Conservation (phyloP, 2,888 invertebrate genomes). For the Brachypalpus laphriformis region DNA sequence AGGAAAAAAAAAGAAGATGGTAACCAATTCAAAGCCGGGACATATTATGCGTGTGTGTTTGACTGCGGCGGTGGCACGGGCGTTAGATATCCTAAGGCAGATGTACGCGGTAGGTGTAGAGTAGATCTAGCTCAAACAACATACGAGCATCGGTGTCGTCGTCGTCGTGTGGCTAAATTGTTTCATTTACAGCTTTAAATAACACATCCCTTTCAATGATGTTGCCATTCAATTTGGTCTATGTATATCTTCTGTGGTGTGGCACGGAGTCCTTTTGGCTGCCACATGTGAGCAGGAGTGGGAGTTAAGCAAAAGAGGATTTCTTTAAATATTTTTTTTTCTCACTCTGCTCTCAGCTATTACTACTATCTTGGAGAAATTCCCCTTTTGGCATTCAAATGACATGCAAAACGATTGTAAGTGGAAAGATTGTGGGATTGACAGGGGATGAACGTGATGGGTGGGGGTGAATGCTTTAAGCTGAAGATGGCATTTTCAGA, state of each 20-base stretch:
- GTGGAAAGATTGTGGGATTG: slow-evolving; percentile 73
- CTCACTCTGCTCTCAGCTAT: slow-evolving; percentile 27
- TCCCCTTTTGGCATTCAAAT: slow-evolving; percentile 76
- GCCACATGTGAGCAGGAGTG: slow-evolving; percentile 6
- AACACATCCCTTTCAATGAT: slow-evolving; percentile 73
- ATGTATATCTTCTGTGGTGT: slow-evolving; percentile 24
- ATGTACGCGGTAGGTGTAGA: not conserved
- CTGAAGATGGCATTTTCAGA: slow-evolving; percentile 11
- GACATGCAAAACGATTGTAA: slow-evolving; percentile 76
- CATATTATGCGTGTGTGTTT: slow-evolving; percentile 52
- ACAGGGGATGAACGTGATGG: slow-evolving; percentile 57
- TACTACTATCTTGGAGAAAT: slow-evolving; percentile 59
- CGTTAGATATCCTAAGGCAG: slow-evolving; percentile 14
- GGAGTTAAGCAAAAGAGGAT: slow-evolving; percentile 21
- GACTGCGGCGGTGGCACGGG: slow-evolving; percentile 7
- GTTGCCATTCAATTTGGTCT: slow-evolving; percentile 65
- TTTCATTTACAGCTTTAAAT: slow-evolving; percentile 74
- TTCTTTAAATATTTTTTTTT: slow-evolving; percentile 50
- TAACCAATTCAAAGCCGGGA: slow-evolving; percentile 55
- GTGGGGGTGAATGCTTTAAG: not conserved
- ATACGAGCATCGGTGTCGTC: not conserved
- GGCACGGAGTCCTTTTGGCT: slow-evolving; percentile 24
- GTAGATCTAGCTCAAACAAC: slow-evolving; percentile 28
- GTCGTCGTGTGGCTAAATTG: slow-evolving; percentile 66
- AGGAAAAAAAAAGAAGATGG: slow-evolving; percentile 20